A percentile compares a stretch with the other conserved stretches of the same genome.
phyloP scores from a whole-genome alignment of 2,113 vertebrate species.

The Diadophis punctatus region DNA sequence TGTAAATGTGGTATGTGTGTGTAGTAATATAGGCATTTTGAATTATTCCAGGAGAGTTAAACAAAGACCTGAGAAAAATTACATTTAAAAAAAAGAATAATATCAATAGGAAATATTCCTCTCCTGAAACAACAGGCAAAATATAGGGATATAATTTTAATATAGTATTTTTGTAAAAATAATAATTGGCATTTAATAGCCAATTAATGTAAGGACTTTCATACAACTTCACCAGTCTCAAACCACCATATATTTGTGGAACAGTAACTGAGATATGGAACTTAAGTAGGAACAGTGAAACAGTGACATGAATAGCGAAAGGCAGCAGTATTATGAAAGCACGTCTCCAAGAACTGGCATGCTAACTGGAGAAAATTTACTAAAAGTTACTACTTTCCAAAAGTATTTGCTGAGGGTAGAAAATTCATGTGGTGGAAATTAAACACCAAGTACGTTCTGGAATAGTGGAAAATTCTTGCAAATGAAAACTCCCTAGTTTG shows the following conservation, averaged over 20 bases:
- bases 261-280: not conserved
- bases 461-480: not conserved
- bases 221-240: constrained; percentile 17
- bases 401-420: constrained; percentile 1
- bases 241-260: constrained; percentile 36
- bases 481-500: not conserved
- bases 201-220: not conserved
- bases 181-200: not conserved
- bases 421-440: not conserved
- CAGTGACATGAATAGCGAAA: not conserved
- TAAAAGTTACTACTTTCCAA: not conserved
- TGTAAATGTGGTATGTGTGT: not conserved
- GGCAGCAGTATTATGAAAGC: no score
- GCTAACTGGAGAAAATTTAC: not conserved
- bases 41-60: not conserved
- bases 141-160: not conserved
- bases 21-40: not conserved
- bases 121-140: not conserved
- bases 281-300: not conserved
- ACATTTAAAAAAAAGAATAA: constrained; percentile 21
- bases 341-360: not conserved
- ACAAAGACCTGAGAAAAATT: not conserved
- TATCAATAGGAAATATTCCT: not conserved
- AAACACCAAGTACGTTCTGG: not conserved
- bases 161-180: not conserved